Evolutionary conservation across 2,113 vertebrate species (phyloP), one percentile per base, ranked within the genome.

Genomic region (Stercorarius parasiticus): DNA sequence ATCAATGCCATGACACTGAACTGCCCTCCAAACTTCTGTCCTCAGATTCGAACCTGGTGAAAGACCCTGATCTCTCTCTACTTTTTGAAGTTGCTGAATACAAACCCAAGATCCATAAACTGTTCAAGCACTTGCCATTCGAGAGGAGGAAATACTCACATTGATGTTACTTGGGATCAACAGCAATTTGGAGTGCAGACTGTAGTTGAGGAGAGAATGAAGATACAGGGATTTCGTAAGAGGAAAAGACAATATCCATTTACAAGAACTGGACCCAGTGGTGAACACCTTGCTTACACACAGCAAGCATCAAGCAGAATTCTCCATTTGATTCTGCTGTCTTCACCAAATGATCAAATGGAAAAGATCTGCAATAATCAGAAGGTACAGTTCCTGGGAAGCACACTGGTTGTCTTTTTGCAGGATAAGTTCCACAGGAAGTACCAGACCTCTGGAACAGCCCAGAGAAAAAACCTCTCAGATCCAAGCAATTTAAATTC

Each of bases 401-500:
- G 43, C 25, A 45, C 1, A 4, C 9, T 3, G 0, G 0, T 14
- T 64, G 50, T 94, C 5, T 88, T 92, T 47, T 85, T 78, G 43
- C 20, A 62, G 38, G 65, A 11, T 50, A 74, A 59, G 23, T 91
- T 91, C 56, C 52, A 89, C 56, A 76, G 73, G 16, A 58, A 89
- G 56, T 65, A 79, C 26, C 61, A 94, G 77, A 36, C 27, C 21
- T 95, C 56, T 0, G 1, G 82, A 94, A 93, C 8, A 76, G 27
- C n/a, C 47, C 55, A 81, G 72, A 82, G 72, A 89, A 94, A 93
- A 93, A 81, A 8, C 29, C 34, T 91, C 43, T 93, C 43, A 55
- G 61, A 82, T 79, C 45, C 81, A 91, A 91, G 77, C 56, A 94
- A 89, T 94, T 95, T 91, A 86, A 94, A 92, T 91, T 84, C 89